Evolutionary conservation across 2,113 vertebrate species (phyloP).

Genomic region (Lycocorax pyrrhopterus): DNA sequence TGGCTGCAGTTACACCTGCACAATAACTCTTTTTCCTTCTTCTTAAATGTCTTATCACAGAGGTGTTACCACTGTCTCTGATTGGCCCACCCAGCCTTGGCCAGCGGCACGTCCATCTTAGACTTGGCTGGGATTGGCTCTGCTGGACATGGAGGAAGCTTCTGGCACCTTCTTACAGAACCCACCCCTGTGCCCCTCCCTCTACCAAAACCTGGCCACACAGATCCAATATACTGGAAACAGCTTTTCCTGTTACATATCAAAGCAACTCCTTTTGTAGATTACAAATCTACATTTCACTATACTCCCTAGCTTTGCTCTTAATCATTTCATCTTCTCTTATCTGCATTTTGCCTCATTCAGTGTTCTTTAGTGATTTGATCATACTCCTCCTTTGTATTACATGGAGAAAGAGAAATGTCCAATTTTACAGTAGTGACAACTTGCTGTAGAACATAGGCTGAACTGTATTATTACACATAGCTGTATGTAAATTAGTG

Average conservation of each 20-base stretch:
- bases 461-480: background rate
- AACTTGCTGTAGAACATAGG: background rate
- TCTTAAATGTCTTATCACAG: background rate
- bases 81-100: background rate
- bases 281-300: background rate
- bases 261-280: background rate
- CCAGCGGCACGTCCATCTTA: rapidly evolving
- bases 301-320: background rate
- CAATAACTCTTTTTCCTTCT: background rate
- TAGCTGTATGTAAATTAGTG: background rate
- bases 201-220: background rate
- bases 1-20: background rate
- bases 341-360: background rate
- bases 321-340: background rate
- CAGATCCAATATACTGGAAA: background rate
- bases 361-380: background rate
- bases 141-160: background rate
- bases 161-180: background rate
- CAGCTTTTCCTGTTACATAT: background rate
- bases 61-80: no score
- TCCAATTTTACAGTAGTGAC: background rate
- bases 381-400: background rate
- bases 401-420: background rate
- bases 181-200: background rate
- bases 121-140: no score